Evolutionary conservation across 2,888 invertebrate species (phyloP), one percentile per base, ranked within the genome.

Genomic region (Hypomecis atomaria): DNA sequence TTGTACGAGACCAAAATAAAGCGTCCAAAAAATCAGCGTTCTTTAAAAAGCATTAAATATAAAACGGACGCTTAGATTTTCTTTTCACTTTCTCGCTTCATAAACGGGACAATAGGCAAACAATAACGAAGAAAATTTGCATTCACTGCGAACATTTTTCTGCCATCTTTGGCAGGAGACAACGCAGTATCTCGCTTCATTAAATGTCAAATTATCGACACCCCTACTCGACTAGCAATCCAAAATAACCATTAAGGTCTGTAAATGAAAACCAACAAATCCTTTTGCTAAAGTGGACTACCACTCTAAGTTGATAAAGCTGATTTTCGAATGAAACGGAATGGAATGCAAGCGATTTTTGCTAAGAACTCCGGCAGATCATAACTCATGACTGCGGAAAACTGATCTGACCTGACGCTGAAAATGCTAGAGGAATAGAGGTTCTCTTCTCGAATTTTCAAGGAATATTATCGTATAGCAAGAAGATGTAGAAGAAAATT

Each of bases 201-300:
- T 92, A 90, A 91, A 85, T 87, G 76, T 78, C 84, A 89, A 91
- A 92, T 92, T 90, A 91, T 90, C 89, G 87, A 85, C 87, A 86
- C 84, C 85, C 85, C 84, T 79, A 83, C 79, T 72, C 68, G 76
- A 78, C 76, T 82, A 79, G 76, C 89, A 89, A 82, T 82, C 83
- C 69, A 88, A 90, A 88, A 84, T 86, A 84, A 85, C 82, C 88
- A 82, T 84, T 89, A 86, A 78, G 73, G 70, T 71, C 75, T 74
- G 69, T 73, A 72, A 65, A 69, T 70, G 77, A 78, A 82, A 79
- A 71, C 72, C 56, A 73, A 74, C 78, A 73, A 71, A 77, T 74
- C 67, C 59, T 63, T 72, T 71, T 69, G 60, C 67, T 66, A 69
- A 77, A 77, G 69, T 67, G 69, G 76, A 74, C 72, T 74, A 65